phyloP scores from a whole-genome alignment of 2,797 vertebrate species.

The Mycteria americana region DNA sequence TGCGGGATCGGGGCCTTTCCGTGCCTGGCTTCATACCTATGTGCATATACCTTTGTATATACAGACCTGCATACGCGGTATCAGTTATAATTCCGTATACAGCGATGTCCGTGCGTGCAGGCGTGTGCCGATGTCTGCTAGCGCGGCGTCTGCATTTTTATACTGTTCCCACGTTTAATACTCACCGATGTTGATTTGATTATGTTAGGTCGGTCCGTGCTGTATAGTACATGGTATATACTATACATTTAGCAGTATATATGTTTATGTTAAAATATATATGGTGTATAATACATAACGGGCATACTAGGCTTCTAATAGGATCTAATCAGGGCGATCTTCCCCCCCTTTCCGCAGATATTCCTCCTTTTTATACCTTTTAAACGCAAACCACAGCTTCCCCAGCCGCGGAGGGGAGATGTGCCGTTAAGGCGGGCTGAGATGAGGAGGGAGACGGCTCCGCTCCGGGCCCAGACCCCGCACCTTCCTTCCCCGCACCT shows the following conservation, averaged over 20 bases:
- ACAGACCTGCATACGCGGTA: accelerated
- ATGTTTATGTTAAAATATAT: background rate
- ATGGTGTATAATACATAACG: accelerated
- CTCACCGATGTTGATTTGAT: background rate
- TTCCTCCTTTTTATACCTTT: background rate
- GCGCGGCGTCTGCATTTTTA: background rate
- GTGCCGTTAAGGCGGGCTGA: background rate
- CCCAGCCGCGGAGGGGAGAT: background rate
- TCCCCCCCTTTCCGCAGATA: background rate
- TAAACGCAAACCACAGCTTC: background rate
- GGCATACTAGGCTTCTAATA: accelerated
- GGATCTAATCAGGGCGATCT: too few relatives aligned
- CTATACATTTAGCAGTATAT: background rate
- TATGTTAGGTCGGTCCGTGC: background rate
- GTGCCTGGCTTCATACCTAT: background rate
- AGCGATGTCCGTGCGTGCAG: background rate
- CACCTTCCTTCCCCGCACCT: background rate
- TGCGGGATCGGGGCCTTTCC: background rate
- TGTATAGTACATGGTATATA: accelerated
- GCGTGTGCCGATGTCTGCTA: background rate
- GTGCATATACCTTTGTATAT: background rate
- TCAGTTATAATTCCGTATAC: accelerated
- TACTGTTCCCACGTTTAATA: accelerated
- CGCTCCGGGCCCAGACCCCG: background rate
- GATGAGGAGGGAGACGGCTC: background rate